Conservation (phyloP, 1,140 invertebrate genomes). For the Thalassaphorura encarpata region DNA sequence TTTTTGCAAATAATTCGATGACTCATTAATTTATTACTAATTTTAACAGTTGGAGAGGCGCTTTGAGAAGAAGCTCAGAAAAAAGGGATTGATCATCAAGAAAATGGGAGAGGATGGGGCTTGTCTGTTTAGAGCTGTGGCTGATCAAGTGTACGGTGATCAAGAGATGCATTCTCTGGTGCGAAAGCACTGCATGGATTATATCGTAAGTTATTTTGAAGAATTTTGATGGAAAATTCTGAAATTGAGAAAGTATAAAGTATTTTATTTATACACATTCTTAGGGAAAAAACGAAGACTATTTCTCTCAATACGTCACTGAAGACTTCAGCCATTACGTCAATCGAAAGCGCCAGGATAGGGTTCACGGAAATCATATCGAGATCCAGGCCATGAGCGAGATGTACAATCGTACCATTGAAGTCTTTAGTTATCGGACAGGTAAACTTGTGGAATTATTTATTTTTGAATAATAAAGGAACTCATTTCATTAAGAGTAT, state of each 20-base stretch:
- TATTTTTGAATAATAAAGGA: neutral
- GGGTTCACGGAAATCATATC: slow-evolving; percentile 85
- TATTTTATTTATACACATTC: slow-evolving; percentile 19
- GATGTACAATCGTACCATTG: slow-evolving; percentile 84
- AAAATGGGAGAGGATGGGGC: slow-evolving; percentile 87
- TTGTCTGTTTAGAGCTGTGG: slow-evolving; percentile 81
- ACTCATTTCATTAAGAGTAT: neutral
- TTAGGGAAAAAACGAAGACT: slow-evolving; percentile 71
- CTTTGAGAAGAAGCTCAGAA: slow-evolving; percentile 62
- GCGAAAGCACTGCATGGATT: slow-evolving; percentile 82
- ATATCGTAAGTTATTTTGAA: slow-evolving; percentile 58
- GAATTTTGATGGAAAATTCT: slow-evolving; percentile 21
- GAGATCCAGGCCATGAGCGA: slow-evolving; percentile 91
- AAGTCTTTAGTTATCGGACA: slow-evolving; percentile 80
- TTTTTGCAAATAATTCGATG: no score
- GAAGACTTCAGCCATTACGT: slow-evolving; percentile 85
- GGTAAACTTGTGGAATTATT: slow-evolving; percentile 42
- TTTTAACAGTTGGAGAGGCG: slow-evolving; percentile 41
- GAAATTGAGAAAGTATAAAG: neutral
- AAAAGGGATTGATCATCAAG: slow-evolving; percentile 71
- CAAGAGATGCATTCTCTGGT: slow-evolving; percentile 83
- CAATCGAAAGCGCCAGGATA: slow-evolving; percentile 61
- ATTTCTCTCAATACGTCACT: slow-evolving; percentile 86
- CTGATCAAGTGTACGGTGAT: slow-evolving; percentile 87
- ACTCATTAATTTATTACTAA: no score